Percentiles rank a stretch among this genome's conserved stretches.
Evolutionary conservation across 2,113 vertebrate genomes (phyloP).

Genomic region (Australoheros scitulus): DNA sequence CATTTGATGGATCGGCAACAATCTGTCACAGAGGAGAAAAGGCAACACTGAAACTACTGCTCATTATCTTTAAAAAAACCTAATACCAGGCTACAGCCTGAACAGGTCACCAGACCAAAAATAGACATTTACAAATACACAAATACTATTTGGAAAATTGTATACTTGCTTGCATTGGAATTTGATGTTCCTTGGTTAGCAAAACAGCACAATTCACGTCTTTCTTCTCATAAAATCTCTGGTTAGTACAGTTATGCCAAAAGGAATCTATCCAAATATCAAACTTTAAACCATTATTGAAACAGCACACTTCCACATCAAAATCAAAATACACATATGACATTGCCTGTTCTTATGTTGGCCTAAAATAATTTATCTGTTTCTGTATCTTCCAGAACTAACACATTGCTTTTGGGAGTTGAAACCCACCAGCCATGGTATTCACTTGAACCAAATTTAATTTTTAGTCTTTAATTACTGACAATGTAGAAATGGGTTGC

Average conservation of each 20-base stretch:
- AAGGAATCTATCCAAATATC: slow-evolving; percentile 14
- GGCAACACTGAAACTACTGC: not conserved
- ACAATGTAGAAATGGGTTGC: not conserved
- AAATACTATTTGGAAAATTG: not conserved
- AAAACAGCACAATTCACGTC: not conserved
- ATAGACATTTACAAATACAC: fast-evolving
- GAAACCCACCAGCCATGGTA: not conserved
- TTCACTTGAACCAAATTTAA: not conserved
- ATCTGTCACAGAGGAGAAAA: slow-evolving; percentile 24
- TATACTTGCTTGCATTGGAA: not conserved
- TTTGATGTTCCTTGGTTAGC: not conserved
- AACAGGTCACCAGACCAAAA: not conserved
- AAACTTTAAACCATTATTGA: not conserved
- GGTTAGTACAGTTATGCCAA: not conserved
- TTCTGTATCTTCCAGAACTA: not conserved
- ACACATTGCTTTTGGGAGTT: not conserved
- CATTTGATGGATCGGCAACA: slow-evolving; percentile 32
- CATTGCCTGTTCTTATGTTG: not conserved
- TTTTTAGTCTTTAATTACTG: not conserved
- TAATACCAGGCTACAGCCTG: fast-evolving
- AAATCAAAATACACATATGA: slow-evolving; percentile 13
- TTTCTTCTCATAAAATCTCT: slow-evolving; percentile 4
- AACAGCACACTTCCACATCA: not conserved
- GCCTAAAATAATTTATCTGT: not conserved
- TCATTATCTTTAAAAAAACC: not conserved